A percentile compares a stretch with the other conserved stretches of the same genome.
These are phyloP conservation scores for Podarcis siculus DNA, from an alignment of 2,797 vertebrate genomes.

Conservation along the genomic window DNA sequence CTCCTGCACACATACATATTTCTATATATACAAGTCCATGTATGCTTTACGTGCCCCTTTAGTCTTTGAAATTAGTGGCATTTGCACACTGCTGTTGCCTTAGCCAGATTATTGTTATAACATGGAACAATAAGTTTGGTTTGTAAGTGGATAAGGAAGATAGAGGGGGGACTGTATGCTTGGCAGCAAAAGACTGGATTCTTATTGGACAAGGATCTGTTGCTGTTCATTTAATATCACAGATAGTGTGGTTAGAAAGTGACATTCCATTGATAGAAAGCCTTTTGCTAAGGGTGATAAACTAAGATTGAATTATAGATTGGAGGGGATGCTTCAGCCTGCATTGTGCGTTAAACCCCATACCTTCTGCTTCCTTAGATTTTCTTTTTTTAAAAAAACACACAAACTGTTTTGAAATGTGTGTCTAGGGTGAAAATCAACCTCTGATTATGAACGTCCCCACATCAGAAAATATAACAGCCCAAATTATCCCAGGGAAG, in stretches of 20 bases:
- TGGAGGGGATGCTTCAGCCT: slow-evolving; percentile 38
- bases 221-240: slow-evolving; percentile 55
- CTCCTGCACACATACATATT: background rate
- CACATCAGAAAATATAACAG: slow-evolving; percentile 20
- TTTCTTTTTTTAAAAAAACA: background rate
- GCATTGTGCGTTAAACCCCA: slow-evolving; percentile 50
- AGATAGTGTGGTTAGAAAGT: slow-evolving; percentile 42
- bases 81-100: background rate
- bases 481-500: slow-evolving; percentile 9
- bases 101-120: background rate
- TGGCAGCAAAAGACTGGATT: slow-evolving; percentile 28
- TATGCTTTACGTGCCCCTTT: background rate
- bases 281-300: slow-evolving; percentile 64
- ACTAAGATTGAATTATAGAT: slow-evolving; percentile 71
- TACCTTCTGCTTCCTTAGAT: slow-evolving; percentile 58
- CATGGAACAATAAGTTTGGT: background rate
- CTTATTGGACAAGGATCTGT: slow-evolving; percentile 55
- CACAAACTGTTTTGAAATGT: slow-evolving; percentile 60
- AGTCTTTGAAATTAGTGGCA: background rate
- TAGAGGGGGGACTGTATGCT: slow-evolving; percentile 9
- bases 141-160: background rate
- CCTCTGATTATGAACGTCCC: slow-evolving; percentile 37
- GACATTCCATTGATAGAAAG: slow-evolving; percentile 63
- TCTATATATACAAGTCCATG: slow-evolving; percentile 33
- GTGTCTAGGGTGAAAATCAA: slow-evolving; percentile 48